A percentile compares a stretch with the other conserved stretches of the same genome.
Conservation (phyloP, 2,888 invertebrate species). For the Melanargia galathea region DNA sequence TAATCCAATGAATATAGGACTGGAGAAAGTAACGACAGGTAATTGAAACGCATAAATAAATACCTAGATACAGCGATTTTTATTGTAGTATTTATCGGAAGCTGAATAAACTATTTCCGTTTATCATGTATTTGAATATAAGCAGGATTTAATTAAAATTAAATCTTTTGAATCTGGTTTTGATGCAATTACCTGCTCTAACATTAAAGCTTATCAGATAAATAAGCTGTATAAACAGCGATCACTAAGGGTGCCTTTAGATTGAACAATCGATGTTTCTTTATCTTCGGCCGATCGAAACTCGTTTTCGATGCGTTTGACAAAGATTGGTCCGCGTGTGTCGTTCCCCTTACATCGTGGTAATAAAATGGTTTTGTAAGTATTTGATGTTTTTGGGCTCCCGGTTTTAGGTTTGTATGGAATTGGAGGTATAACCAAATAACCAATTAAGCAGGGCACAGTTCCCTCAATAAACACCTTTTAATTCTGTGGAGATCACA, state of each 20-base stretch:
- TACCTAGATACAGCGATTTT: background rate
- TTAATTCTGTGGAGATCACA: no score
- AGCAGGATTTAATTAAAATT: slow-evolving; percentile 18
- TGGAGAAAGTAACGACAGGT: background rate
- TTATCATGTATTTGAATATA: slow-evolving; percentile 1
- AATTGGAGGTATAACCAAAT: background rate
- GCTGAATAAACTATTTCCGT: background rate
- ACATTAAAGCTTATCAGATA: slow-evolving; percentile 25
- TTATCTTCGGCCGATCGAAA: slow-evolving; percentile 40
- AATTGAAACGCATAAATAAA: background rate
- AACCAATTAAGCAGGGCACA: background rate
- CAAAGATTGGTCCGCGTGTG: slow-evolving; percentile 38
- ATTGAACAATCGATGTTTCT: slow-evolving; percentile 40
- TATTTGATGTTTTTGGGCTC: slow-evolving; percentile 11
- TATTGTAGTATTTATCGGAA: background rate
- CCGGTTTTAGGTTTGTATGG: slow-evolving; percentile 12
- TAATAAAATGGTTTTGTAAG: slow-evolving; percentile 30
- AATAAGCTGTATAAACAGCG: slow-evolving; percentile 28
- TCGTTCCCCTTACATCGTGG: slow-evolving; percentile 24
- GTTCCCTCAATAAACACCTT: no score
- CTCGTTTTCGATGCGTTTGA: slow-evolving; percentile 38
- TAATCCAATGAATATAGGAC: background rate
- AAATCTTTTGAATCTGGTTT: slow-evolving; percentile 25
- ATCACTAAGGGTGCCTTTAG: slow-evolving; percentile 39
- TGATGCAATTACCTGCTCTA: slow-evolving; percentile 32